These are phyloP conservation scores for Oplegnathus fasciatus DNA, from an alignment of 2,113 vertebrate species.

Conservation along the genomic window DNA sequence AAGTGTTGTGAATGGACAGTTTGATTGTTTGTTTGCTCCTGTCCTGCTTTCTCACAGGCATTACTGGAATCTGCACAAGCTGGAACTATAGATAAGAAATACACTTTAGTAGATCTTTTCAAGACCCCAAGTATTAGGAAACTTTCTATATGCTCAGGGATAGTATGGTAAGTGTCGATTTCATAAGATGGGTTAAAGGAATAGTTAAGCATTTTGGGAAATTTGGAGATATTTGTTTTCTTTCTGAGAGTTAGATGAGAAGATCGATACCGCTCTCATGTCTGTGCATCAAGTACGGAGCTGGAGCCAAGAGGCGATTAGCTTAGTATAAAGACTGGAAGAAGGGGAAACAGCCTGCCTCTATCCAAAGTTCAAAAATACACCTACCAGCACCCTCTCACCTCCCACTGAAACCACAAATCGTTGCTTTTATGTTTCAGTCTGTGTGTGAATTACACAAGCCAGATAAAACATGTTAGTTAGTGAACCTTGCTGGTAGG, in stretches of 20 bases:
- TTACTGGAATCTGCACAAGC: conserved; percentile 63
- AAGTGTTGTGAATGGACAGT: not conserved
- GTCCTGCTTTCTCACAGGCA: conserved; percentile 59
- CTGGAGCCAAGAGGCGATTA: not conserved
- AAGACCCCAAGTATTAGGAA: conserved; percentile 81
- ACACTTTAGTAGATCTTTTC: conserved; percentile 80
- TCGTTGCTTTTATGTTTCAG: not conserved
- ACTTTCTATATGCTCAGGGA: conserved; percentile 73
- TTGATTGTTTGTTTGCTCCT: conserved; percentile 3
- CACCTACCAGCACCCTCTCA: not conserved
- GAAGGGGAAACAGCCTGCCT: not conserved
- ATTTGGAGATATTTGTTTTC: not conserved
- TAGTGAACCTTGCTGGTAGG: not conserved
- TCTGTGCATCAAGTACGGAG: not conserved
- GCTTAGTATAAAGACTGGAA: too few species aligned
- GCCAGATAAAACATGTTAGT: not conserved
- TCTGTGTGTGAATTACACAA: not conserved
- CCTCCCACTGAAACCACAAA: not conserved
- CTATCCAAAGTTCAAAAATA: not conserved
- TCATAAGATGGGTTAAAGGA: not conserved
- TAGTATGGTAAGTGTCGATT: conserved; percentile 76
- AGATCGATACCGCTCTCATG: not conserved
- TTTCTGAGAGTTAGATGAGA: not conserved
- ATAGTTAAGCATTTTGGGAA: not conserved
- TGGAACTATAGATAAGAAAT: conserved; percentile 63